Base-by-base conservation (phyloP, 2,797 vertebrate genomes). In the Schizothorax lantsangensis region DNA sequence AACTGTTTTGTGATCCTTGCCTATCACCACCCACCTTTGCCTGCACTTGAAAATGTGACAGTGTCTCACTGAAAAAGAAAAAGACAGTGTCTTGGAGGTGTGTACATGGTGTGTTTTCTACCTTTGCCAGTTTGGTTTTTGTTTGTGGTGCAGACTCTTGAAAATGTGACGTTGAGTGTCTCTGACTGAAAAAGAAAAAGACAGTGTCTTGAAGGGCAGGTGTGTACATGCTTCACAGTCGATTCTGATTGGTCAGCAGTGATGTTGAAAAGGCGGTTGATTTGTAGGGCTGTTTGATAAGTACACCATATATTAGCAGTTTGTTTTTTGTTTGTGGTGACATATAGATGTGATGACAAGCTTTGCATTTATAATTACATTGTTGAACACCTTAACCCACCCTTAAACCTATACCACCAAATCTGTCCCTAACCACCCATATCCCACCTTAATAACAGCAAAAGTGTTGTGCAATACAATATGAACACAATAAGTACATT, bases 1-100 rank as follows among this genome's bases (percentile, higher is more conserved):
- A 85, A 85, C 66, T 73, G 66, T 68, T 80, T 85, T 62, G 17
- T 72, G 84, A 80, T 80, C 77, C 26, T 19, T 80, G 66, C 52
- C 68, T 52, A 45, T 71, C 49, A 62, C 47, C 19, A 33, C 74
- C 38, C 79, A 79, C 15, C 38, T 89, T 69, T 8, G 21, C 77
- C 84, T 81, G 75, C 54, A 81, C 47, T 75, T 21, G 54, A 43
- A 84, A 86, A 77, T 64, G 49, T 52, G 11, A 23, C 19, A 43
- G 38, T 64, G n/a, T 26, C 49, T 81, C 57, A 52, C 54, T 62
- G 52, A 59, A 85, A 83, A 69, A 68, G 40, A 47, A 78, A 81
- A 64, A 77, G 54, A 75, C 40, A n/a, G n/a, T n/a, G n/a, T n/a
- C n/a, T n/a, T n/a, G n/a, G n/a, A n/a, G n/a, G n/a, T n/a, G n/a